Conservation (phyloP, 2,797 vertebrate species). For the Tangara arthus region DNA sequence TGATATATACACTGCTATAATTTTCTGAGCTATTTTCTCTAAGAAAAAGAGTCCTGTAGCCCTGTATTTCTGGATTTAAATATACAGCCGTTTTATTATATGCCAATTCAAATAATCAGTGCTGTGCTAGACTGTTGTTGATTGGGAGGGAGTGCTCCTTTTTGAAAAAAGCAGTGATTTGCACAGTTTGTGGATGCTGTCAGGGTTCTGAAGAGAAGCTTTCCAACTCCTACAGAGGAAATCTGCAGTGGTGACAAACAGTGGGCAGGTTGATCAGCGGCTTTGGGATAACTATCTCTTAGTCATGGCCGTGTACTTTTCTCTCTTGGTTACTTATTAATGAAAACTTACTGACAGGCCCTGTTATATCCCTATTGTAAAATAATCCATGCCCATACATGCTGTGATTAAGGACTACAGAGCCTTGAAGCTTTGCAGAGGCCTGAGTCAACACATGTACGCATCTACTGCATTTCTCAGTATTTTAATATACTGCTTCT, state of each 20-base stretch:
- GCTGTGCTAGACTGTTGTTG: neutral
- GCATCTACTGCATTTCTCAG: neutral
- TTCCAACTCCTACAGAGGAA: neutral
- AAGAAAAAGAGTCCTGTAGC: neutral
- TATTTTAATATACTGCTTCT: neutral
- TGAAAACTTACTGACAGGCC: neutral
- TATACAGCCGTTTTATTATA: neutral
- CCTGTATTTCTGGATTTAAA: neutral
- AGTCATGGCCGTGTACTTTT: neutral
- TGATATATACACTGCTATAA: neutral
- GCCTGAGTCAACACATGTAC: neutral
- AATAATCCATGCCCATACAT: neutral
- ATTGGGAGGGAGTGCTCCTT: neutral
- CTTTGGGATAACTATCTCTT: neutral
- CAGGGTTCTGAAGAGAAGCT: neutral
- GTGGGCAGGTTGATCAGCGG: neutral
- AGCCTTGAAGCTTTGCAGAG: neutral
- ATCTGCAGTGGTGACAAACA: neutral
- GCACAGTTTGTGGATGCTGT: neutral
- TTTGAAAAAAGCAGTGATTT: neutral
- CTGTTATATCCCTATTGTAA: neutral
- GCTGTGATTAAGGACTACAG: neutral
- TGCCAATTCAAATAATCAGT: neutral
- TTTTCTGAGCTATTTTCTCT: neutral
- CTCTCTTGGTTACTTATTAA: neutral